These are phyloP conservation scores for Heteractis magnifica DNA, from an alignment of 92 coral and sea anemone genomes.

Conservation along the genomic window DNA sequence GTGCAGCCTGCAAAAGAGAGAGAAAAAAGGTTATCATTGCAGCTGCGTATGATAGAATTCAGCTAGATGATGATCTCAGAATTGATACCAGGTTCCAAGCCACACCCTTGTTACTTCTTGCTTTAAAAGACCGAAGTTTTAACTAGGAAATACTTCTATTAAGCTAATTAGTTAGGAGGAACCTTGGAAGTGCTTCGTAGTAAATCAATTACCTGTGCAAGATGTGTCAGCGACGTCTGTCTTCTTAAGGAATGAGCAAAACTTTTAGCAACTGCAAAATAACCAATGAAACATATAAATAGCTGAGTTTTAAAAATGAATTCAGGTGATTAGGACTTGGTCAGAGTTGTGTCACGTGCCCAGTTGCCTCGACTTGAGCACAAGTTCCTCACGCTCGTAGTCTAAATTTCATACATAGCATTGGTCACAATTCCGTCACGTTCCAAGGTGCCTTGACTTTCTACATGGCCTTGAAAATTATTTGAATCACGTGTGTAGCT, in stretches of 20 bases:
- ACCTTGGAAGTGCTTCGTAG: too few species aligned
- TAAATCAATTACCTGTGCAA: constrained; percentile 74
- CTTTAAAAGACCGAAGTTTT: too few species aligned
- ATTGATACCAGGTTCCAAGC: too few species aligned
- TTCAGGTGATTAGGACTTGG: not conserved
- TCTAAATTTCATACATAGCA: not conserved
- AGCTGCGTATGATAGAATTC: not conserved
- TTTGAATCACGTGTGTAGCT: not conserved
- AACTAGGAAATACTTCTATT: too few species aligned
- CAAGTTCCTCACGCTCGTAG: too few species aligned
- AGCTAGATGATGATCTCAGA: too few species aligned
- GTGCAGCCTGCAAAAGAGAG: constrained; percentile 72
- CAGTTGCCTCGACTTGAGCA: too few species aligned
- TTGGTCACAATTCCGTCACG: not conserved
- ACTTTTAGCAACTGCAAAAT: constrained; percentile 82
- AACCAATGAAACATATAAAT: not conserved
- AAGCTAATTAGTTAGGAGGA: too few species aligned
- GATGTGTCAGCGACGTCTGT: constrained; percentile 93
- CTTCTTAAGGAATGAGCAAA: constrained; percentile 94
- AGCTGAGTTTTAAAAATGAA: not conserved
- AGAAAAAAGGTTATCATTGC: not conserved
- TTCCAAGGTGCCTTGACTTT: not conserved
- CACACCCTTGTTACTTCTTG: too few species aligned
- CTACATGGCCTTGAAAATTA: too few species aligned
- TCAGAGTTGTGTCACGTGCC: not conserved